Evolutionary conservation across 2,113 vertebrate genomes (phyloP), one percentile per base, ranked within the genome.

Genomic region (Pachyramphus minor): DNA sequence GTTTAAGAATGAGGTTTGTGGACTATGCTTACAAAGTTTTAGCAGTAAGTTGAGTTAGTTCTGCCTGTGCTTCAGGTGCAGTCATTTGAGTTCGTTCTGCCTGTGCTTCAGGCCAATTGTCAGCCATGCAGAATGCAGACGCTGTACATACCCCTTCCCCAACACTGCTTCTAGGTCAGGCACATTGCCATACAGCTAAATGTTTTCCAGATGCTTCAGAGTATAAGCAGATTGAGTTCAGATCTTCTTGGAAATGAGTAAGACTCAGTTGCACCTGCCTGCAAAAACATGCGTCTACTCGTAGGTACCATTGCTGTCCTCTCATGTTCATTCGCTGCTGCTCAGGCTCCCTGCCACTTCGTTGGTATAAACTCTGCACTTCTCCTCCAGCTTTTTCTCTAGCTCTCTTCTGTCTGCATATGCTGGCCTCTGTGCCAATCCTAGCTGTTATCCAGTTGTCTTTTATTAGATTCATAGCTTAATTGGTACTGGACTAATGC

Each of bases 401-500:
- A 52, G 15, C 14, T 25, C n/a, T 35, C n/a, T 59, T 37, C 50
- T 49, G 37, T 87, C 49, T 41, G 8, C 17, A 18, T 28, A n/a
- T 41, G 47, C 30, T 39, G 50, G 56, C 62, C 15, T 33, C 9
- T 66, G 45, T 74, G 42, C 23, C 14, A 52, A n/a, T 52, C 37
- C 37, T 74, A 42, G 23, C 17, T 37, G 19, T 37, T 66, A n/a
- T 47, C 0, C 1, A 20, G 45, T 74, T 78, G 5, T 47, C 41
- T 78, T 69, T 80, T 45, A 47, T 59, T 41, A 22, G 11, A 33
- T 44, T 15, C 7, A 22, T 50, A 68, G 55, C 79, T 84, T 31
- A 72, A 59, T 0, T 73, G 47, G 25, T 2, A 0, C 31, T n/a
- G 16, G 58, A 42, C 14, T 6, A 55, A 28, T 12, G 2, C 4